Evolutionary conservation across 2,113 vertebrate genomes (phyloP).

Genomic region (Boleophthalmus pectinirostris): DNA sequence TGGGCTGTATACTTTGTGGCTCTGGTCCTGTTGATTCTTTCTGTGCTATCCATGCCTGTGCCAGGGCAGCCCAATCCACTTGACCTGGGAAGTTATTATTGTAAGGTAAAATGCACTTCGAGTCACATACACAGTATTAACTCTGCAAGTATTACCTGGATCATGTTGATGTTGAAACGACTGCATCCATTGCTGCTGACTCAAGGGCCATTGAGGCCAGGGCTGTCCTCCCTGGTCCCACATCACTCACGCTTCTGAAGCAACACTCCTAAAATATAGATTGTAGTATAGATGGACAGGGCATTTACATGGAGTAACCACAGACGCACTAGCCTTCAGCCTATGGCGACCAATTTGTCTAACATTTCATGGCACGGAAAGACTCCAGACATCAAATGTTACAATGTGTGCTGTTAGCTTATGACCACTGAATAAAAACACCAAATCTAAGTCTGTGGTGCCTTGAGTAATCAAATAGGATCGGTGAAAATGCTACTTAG

Average conservation of each 20-base stretch:
- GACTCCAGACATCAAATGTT: background rate
- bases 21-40: conserved; percentile 91
- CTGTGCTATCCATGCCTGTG: conserved; percentile 99
- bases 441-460: background rate
- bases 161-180: conserved; percentile 98
- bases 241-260: conserved; percentile 79
- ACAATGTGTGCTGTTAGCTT: background rate
- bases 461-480: background rate
- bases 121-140: background rate
- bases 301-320: background rate
- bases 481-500: conserved; percentile 7
- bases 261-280: conserved; percentile 33
- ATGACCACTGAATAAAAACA: background rate
- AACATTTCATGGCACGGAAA: background rate
- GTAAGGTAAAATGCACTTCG: background rate
- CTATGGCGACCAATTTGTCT: background rate
- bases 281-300: background rate
- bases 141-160: conserved; percentile 75
- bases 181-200: conserved; percentile 99
- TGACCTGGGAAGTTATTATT: conserved; percentile 79
- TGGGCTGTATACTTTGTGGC: conserved; percentile 85
- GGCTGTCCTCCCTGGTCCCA: conserved; percentile 99
- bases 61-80: conserved; percentile 98
- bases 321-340: background rate
- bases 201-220: conserved; percentile 99